Evolutionary conservation across 2,797 vertebrate species (phyloP).

Genomic region (Scolopax bukidnonensis): DNA sequence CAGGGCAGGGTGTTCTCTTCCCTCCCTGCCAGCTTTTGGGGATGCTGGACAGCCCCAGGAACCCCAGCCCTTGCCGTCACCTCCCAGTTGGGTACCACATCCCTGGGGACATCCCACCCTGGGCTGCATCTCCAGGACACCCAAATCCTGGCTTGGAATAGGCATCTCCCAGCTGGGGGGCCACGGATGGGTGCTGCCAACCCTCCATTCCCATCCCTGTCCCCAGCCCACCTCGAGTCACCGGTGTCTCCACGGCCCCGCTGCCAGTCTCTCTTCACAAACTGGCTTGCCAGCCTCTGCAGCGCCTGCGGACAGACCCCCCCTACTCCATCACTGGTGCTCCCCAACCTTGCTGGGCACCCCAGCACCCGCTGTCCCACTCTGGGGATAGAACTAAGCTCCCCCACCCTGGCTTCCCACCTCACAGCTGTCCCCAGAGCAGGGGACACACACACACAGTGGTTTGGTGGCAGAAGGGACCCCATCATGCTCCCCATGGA

Average conservation of each 20-base stretch:
- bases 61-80: rapidly evolving
- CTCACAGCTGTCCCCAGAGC: background rate
- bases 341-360: rapidly evolving
- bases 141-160: background rate
- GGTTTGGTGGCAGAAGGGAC: background rate
- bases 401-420: rapidly evolving
- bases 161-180: background rate
- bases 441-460: rapidly evolving
- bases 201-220: background rate
- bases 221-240: constrained; percentile 61
- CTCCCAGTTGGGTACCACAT: rapidly evolving
- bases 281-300: constrained; percentile 87
- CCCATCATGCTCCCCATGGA: rapidly evolving
- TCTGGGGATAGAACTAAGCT: rapidly evolving
- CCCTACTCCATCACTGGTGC: background rate
- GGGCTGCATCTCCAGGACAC: background rate
- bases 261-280: constrained; percentile 88
- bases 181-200: rapidly evolving
- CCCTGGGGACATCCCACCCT: background rate
- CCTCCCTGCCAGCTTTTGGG: background rate
- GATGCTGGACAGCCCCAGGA: background rate
- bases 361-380: background rate
- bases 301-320: constrained; percentile 81
- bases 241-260: constrained; percentile 77
- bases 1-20: background rate